Conservation (phyloP, 1,140 invertebrate genomes). For the Whitmania pigra region DNA sequence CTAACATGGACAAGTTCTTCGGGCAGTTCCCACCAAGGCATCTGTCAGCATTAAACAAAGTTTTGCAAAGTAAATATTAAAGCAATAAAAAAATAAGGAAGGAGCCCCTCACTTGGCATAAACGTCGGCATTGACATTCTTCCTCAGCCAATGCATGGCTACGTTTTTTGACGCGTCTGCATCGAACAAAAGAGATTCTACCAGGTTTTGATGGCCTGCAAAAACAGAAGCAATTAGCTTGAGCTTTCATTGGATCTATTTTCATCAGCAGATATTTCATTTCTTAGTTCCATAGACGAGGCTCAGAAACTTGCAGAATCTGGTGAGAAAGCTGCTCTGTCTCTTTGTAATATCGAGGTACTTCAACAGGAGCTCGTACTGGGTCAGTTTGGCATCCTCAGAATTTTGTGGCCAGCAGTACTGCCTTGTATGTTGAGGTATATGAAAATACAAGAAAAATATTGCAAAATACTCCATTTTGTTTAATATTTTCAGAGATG, state of each 20-base stretch:
- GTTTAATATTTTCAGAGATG: too few species aligned
- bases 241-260: too few species aligned
- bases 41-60: too few species aligned
- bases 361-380: constrained; percentile 13
- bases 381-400: constrained; percentile 10
- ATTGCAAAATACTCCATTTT: too few species aligned
- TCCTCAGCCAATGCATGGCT: constrained; percentile 16
- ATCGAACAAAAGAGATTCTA: constrained; percentile 20
- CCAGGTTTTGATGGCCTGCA: constrained; percentile 20
- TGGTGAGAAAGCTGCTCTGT: background rate
- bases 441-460: too few species aligned
- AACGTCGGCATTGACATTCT: constrained; percentile 9
- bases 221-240: background rate
- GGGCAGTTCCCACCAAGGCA: too few species aligned
- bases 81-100: too few species aligned
- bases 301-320: constrained; percentile 2
- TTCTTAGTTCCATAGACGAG: too few species aligned
- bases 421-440: background rate
- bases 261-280: too few species aligned
- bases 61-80: too few species aligned
- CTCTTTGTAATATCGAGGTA: background rate
- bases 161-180: constrained; percentile 15
- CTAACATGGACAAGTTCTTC: too few species aligned
- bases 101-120: too few species aligned
- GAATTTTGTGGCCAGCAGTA: constrained; percentile 12